Evolutionary conservation across 2,888 invertebrate species (phyloP), one percentile per base, ranked within the genome.

Genomic region (Hyposoter dolosus): DNA sequence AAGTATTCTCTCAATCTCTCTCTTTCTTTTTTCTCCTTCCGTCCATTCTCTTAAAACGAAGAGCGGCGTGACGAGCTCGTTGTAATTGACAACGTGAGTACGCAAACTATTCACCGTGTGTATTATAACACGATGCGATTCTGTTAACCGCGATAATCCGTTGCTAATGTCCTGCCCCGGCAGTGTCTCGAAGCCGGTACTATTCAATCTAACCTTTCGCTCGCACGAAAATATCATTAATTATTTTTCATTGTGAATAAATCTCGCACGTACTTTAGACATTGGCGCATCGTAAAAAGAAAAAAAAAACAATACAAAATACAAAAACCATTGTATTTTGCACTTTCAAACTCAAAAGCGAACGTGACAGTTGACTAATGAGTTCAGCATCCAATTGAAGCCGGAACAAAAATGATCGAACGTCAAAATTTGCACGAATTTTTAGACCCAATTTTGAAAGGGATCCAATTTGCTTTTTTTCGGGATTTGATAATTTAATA

Each of bases 61-160:
- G 84, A 80, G 35, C 63, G 66, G 72, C 85, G 80, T 80, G 76
- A 85, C 82, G 80, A 69, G 82, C 68, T 76, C 84, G 56, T 53
- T 10, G 80, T 80, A 82, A 82, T 86, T 76, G 84, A 88, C 82
- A 86, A 85, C 80, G 79, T 63, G 75, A 82, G 83, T 78, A 63
- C 60, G 45, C 60, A 66, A 56, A 86, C 82, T 85, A 83, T 83
- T 45, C 66, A 56, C 75, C 75, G 10, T 23, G 60, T 71, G 78
- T 78, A 69, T 78, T 69, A 53, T 82, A 69, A 28, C 23, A 65
- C 65, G 53, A 71, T 50, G 56, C 80, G 83, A 75, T 56, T 76
- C 83, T 83, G 83, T 86, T 86, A 86, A 45, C 75, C 81, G 72
- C 72, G 80, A 56, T 86, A 86, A 86, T 86, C 86, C 86, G 85